Evolutionary conservation across 1,140 invertebrate genomes (phyloP).

Genomic region (Calephelis virginiensis): DNA sequence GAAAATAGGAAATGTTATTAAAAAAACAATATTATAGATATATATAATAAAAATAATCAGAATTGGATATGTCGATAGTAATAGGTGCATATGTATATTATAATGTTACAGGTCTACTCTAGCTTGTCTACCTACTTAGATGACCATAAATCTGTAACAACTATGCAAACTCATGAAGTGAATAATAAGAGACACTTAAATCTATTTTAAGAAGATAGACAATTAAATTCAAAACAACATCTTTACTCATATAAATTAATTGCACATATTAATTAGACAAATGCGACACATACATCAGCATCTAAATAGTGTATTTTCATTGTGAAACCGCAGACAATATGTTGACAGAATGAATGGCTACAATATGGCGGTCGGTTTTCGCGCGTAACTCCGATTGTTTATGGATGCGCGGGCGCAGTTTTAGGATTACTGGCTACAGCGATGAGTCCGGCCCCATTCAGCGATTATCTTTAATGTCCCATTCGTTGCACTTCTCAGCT

Average conservation of each 20-base stretch:
- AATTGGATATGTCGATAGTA: no score
- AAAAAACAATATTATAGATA: no score
- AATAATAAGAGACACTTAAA: slow-evolving; percentile 12
- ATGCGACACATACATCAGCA: slow-evolving; percentile 59
- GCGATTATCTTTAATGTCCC: slow-evolving; percentile 58
- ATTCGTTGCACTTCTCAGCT: slow-evolving; percentile 51
- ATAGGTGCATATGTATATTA: no score
- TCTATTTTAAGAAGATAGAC: slow-evolving; percentile 14
- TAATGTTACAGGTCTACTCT: no score
- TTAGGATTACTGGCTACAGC: slow-evolving; percentile 66
- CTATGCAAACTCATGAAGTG: slow-evolving; percentile 1
- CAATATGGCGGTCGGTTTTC: slow-evolving; percentile 62
- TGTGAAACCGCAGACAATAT: slow-evolving; percentile 67
- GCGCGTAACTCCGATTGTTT: slow-evolving; percentile 66
- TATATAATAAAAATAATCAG: no score
- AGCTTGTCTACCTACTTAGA: not conserved
- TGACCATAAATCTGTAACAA: not conserved
- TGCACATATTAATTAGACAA: slow-evolving; percentile 63
- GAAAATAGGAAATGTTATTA: no score
- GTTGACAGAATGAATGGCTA: slow-evolving; percentile 70
- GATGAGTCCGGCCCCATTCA: slow-evolving; percentile 68
- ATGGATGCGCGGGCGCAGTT: slow-evolving; percentile 65
- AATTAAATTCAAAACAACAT: slow-evolving; percentile 6
- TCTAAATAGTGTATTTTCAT: slow-evolving; percentile 60
- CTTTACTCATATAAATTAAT: slow-evolving; percentile 48